These are phyloP conservation scores for Takifugu flavidus DNA, from an alignment of 2,113 vertebrate genomes.

Conservation along the genomic window DNA sequence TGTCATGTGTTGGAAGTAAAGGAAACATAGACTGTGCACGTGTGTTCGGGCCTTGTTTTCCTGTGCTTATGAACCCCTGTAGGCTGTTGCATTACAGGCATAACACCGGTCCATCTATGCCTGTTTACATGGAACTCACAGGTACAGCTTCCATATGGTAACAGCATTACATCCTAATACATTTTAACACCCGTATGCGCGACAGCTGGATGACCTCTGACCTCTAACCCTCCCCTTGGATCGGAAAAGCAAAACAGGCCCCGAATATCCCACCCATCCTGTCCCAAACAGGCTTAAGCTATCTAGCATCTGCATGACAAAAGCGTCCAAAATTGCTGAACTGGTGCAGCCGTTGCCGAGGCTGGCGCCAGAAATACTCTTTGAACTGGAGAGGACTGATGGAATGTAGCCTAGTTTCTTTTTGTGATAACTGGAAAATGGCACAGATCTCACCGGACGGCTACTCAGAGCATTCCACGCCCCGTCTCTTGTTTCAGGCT, in stretches of 20 bases:
- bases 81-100: not conserved
- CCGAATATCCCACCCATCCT: not conserved
- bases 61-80: not conserved
- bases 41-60: not conserved
- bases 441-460: conserved; percentile 37
- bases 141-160: conserved; percentile 25
- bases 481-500: conserved; percentile 21
- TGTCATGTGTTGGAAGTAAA: conserved; percentile 14
- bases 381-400: conserved; percentile 23
- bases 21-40: conserved; percentile 6
- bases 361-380: conserved; percentile 22
- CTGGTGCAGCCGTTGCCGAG: not conserved
- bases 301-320: conserved; percentile 15
- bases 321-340: conserved; percentile 9
- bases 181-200: conserved; percentile 27
- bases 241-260: conserved; percentile 13
- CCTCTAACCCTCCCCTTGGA: conserved; percentile 26
- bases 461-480: conserved; percentile 29
- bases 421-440: conserved; percentile 23
- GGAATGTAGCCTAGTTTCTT: conserved; percentile 39
- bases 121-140: conserved; percentile 3
- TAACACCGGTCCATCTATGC: no score
- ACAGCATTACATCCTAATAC: conserved; percentile 11
- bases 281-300: not conserved
- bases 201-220: conserved; percentile 59